Evolutionary conservation across 2,113 vertebrate species (phyloP), one percentile per base, ranked within the genome.

Genomic region (Bostrychus sinensis): DNA sequence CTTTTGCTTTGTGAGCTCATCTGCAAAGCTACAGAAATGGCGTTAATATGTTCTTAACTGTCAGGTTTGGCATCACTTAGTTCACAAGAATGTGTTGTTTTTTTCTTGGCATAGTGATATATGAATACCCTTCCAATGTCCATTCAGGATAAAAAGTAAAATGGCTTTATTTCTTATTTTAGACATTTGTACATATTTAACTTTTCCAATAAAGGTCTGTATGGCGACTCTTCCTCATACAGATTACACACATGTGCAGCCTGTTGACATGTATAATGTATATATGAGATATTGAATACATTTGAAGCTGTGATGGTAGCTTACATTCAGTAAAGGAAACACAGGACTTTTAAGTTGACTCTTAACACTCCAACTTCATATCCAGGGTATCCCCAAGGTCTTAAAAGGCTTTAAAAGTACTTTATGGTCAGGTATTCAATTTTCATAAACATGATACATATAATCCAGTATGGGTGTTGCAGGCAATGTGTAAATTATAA

Each of bases 151-250:
- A 11, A 67, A 56, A 34, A 46, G 75, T 78, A 65, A 74, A 78
- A 74, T 85, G 62, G 56, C 72, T 87, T 84, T 70, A 48, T 68
- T 46, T 66, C 30, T 68, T 80, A 25, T 75, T 67, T 85, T 57
- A 81, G 72, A 90, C 74, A 87, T 83, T 90, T 96, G 94, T 95
- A 95, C 92, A 94, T 94, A 89, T 85, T 84, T 94, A 89, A 59
- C 17, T 68, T 63, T 95, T 93, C 93, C 89, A 95, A 94, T 95
- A 94, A 92, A 91, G 58, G 62, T 88, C 80, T 80, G 86, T 92
- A 76, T 81, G 88, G 86, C 89, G 89, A 88, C 85, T 78, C 87
- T 76, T 87, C 84, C 69, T 89, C 80, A 89, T 85, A 83, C 87
- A 88, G 86, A 81, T 86, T 48, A 78, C 75, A 87, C 66, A 83